These are phyloP conservation scores for Crenuchus spilurus DNA, from an alignment of 2,797 vertebrate species.

Conservation along the genomic window DNA sequence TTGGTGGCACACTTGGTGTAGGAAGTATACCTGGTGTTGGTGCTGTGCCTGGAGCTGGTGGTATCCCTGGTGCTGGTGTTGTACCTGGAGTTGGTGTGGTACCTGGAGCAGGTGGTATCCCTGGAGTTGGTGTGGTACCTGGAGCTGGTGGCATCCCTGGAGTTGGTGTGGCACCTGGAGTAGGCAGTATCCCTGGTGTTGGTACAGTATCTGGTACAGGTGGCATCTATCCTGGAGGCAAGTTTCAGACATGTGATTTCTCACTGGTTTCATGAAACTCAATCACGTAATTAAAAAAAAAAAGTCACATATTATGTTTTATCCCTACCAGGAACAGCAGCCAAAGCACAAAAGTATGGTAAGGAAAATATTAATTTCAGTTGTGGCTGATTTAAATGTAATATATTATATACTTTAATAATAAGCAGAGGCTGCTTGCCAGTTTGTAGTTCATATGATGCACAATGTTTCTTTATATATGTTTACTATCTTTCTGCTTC, in stretches of 20 bases:
- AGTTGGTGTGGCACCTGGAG: conserved; percentile 29
- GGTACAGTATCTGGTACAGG: conserved; percentile 24
- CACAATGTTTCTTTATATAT: too few species aligned
- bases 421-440: too few species aligned
- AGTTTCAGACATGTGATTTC: neutral
- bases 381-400: too few species aligned
- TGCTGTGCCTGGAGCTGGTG: conserved; percentile 51
- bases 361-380: conserved; percentile 29
- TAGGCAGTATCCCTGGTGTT: conserved; percentile 23
- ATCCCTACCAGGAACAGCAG: conserved; percentile 43
- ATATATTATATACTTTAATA: too few species aligned
- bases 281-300: too few species aligned
- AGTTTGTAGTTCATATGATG: too few species aligned
- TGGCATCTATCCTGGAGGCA: conserved; percentile 51
- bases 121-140: conserved; percentile 31
- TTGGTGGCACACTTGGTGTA: conserved; percentile 6
- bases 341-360: conserved; percentile 57
- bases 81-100: conserved; percentile 60
- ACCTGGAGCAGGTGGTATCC: conserved; percentile 51
- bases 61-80: conserved; percentile 47
- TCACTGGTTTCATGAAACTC: neutral
- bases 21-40: conserved; percentile 58
- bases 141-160: conserved; percentile 47
- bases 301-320: too few species aligned
- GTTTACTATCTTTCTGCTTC: conserved; percentile 15